Base-by-base conservation (phyloP, 2,797 vertebrate species). In the Notolabrus celidotus region DNA sequence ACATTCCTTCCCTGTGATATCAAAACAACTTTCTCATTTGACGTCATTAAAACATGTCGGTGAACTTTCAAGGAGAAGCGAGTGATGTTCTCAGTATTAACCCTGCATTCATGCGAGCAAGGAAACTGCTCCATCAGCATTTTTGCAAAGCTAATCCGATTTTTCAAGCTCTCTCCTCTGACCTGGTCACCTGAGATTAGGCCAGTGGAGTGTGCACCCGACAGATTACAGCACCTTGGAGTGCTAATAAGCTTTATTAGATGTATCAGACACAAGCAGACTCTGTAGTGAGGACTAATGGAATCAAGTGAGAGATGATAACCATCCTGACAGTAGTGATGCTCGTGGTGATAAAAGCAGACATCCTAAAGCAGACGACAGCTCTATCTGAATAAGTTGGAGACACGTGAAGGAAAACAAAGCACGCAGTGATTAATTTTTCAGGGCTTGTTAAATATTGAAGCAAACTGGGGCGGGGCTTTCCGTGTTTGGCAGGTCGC, bases 101-200 rank as follows among this genome's bases (percentile, higher is more conserved):
- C 82, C 70, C 50, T 14, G 71, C 83, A 61, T 43, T 77, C 69
- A 65, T 45, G 68, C 73, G 61, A 77, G 79, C 70, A 14, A 53
- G 77, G 82, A 88, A 84, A 86, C 80, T 71, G 75, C 63, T 69
- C 57, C 42, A 53, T 93, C 90, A 91, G 92, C 91, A 57, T 92
- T 94, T n/a, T 95, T 92, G 86, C 87, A 52, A 4, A 81, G n/a
- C 55, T 96, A 95, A 97, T 96, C 95, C 91, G 86, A 93, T 94
- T 88, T 36, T 81, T 91, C 87, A 89, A 91, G 87, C 78, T 79
- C 86, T 72, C 60, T 79, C 65, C 50, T 56, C 87, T 88, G 86
- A 93, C 93, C 93, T 91, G 92, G 94, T 94, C 94, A 93, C 39
- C 74, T 83, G 87, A 88, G 95, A 95, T 96, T 96, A 96, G 31